Percentiles rank a stretch among this genome's conserved stretches.
Evolutionary conservation across 2,113 vertebrate species (phyloP).

Genomic region (Trematomus loennbergii): DNA sequence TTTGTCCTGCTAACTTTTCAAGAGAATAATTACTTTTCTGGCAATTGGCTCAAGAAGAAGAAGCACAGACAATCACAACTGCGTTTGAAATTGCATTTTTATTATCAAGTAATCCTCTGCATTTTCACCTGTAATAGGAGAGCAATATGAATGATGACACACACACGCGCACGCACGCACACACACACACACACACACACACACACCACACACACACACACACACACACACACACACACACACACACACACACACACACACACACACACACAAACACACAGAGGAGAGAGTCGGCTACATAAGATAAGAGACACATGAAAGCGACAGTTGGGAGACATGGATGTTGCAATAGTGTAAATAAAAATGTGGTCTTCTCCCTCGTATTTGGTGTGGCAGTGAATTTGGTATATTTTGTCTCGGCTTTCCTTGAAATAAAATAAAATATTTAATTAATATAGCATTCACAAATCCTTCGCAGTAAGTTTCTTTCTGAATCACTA

Average conservation of each 20-base stretch:
- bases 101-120: background rate
- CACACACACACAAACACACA: background rate
- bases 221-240: no score
- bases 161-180: background rate
- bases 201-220: background rate
- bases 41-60: background rate
- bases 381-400: background rate
- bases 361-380: background rate
- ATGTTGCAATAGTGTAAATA: background rate
- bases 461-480: background rate
- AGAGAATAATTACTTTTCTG: background rate
- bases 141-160: background rate
- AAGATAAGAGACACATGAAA: background rate
- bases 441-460: background rate
- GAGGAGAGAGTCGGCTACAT: background rate
- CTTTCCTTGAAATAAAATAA: background rate
- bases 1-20: background rate
- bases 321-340: background rate
- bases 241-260: background rate
- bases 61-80: background rate
- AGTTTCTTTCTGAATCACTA: background rate
- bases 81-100: background rate
- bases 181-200: background rate
- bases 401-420: accelerated
- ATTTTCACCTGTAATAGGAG: background rate